These are phyloP conservation scores for Oophaga sylvatica DNA, from an alignment of 2,797 vertebrate genomes.

Conservation along the genomic window DNA sequence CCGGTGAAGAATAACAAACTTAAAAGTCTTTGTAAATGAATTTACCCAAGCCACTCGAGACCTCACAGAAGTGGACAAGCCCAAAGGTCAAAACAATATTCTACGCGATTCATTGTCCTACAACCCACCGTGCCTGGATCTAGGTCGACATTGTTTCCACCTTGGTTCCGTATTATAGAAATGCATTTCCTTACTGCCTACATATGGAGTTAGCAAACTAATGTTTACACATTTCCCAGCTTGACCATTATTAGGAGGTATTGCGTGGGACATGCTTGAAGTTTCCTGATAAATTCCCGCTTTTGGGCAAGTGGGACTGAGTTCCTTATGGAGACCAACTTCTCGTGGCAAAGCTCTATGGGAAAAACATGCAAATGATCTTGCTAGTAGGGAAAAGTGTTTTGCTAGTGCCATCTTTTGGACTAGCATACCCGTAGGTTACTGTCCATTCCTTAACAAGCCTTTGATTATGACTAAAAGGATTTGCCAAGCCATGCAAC, in stretches of 20 bases:
- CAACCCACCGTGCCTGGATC: background rate
- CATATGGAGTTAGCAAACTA: background rate
- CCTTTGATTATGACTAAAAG: too few relatives aligned
- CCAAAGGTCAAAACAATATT: conserved; percentile 13
- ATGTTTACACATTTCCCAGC: background rate
- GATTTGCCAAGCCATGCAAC: too few relatives aligned
- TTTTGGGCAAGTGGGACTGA: too few relatives aligned
- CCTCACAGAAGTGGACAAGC: conserved; percentile 33
- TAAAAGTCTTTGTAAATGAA: conserved; percentile 33
- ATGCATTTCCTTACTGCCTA: background rate
- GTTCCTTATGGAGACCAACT: too few relatives aligned
- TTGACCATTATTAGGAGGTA: background rate
- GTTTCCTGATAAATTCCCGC: background rate
- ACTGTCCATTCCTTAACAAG: too few relatives aligned
- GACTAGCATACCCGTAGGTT: too few relatives aligned
- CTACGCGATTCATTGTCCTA: background rate
- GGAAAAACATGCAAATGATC: too few relatives aligned
- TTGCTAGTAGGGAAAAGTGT: too few relatives aligned
- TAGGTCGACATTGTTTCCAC: background rate
- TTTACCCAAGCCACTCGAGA: conserved; percentile 22
- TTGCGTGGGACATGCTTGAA: background rate
- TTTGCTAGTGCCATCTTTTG: too few relatives aligned
- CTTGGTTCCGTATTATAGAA: background rate
- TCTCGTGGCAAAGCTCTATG: too few relatives aligned
- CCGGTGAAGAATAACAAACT: conserved; percentile 46